Base-by-base conservation (phyloP, 2,113 vertebrate species). In the Grallaria varia region DNA sequence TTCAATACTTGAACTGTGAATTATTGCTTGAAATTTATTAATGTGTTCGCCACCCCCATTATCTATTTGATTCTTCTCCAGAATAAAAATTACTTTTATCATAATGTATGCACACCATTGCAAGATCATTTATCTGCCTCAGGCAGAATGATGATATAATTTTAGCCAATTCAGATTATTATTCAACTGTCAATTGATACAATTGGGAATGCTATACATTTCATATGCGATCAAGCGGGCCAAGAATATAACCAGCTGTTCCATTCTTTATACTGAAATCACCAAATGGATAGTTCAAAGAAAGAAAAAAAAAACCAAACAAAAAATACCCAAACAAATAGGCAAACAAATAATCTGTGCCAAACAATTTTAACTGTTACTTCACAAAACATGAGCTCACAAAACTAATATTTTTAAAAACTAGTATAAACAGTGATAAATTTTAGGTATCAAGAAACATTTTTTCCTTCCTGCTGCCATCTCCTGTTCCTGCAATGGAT, bases 21-120 rank as follows among this genome's bases (percentile, higher is more conserved):
- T 91, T 95, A 91, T 76, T 84, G 55, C 72, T 88, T 85, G 69
- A 95, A 96, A 91, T 77, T 95, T 94, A 97, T 97, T 87, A 95
- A 96, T 96, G 91, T 45, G 84, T 84, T 93, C 96, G 84, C 69
- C 22, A 74, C 55, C 91, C 47, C 56, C 22, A 88, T 88, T 94
- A 90, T 87, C 75, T 73, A 62, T 76, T 85, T 89, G 62, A 94
- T 82, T 91, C 74, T 89, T 94, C 55, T 40, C 10, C 16, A 50
- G 76, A 94, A 86, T 59, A 95, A 92, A 75, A 92, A 74, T 86
- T 80, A 86, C 45, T 93, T 92, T 88, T 92, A 93, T 90, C 79
- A 84, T 94, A 96, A 93, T 30, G 6, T 79, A 87, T 89, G 66
- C 69, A 84, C 14, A 90, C 13, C 4, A 84, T 58, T 96, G 50